Base-by-base conservation (phyloP, 2,113 vertebrate species). In the Nerophis ophidion region DNA sequence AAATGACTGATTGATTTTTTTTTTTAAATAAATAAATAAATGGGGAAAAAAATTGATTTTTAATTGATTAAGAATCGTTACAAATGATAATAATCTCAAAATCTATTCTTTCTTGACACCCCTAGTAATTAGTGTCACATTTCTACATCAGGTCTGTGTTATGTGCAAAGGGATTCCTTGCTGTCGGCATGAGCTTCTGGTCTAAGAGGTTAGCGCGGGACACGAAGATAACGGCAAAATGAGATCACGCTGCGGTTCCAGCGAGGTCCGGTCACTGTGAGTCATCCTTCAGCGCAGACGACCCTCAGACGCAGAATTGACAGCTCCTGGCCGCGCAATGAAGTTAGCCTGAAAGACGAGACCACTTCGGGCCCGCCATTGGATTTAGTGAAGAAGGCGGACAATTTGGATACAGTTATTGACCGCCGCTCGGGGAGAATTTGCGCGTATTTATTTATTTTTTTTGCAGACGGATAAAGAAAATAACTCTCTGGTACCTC, bases 401-500 rank as follows among this genome's bases (percentile, higher is more conserved):
- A 76, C 69, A 60, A 79, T 50, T 65, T 66, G 42, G 68, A 80
- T 83, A 70, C 58, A 61, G 77, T 83, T 81, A 78, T 72, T 7
- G 60, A 71, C 78, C 55, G 46, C 36, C 16, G 55, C 44, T 0
- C 16, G 52, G 56, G 36, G 63, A 36, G 60, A 60, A 17, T 56
- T 7, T 54, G n/a, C n/a, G n/a, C n/a, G n/a, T n/a, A n/a, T n/a
- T n/a, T n/a, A n/a, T n/a, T n/a, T n/a, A n/a, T n/a, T n/a, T n/a
- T n/a, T n/a, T n/a, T n/a, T 48, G 14, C 48, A 4, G 26, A 48
- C n/a, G 7, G 26, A 48, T 34, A 36, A 48, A 60, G 4, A n/a
- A 48, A 48, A 19, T 42, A n/a, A 15, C 34, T 9, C 26, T 45
- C 40, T 15, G 1, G 50, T 76, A 99, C 97, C 97, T 99, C 74